Evolutionary conservation across 2,888 invertebrate genomes (phyloP).

Genomic region (Pyrochroa serraticornis): DNA sequence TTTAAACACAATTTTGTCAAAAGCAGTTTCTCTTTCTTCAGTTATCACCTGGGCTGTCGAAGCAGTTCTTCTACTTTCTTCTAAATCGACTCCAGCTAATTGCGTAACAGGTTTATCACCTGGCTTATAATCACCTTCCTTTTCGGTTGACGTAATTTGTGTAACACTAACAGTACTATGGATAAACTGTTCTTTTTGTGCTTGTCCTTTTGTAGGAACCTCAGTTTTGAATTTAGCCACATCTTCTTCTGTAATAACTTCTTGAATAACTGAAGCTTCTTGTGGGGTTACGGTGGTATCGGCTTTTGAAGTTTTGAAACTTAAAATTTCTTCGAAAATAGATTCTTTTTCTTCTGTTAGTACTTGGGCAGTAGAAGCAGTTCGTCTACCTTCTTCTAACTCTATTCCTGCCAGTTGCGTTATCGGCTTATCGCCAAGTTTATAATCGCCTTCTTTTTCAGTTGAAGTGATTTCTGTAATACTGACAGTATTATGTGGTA

Average conservation of each 20-base stretch:
- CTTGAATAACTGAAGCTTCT: conserved; percentile 39
- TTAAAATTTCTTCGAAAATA: conserved; percentile 40
- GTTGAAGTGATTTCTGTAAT: conserved; percentile 33
- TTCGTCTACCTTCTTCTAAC: conserved; percentile 52
- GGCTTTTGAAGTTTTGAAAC: conserved; percentile 31
- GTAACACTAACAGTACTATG: conserved; percentile 26
- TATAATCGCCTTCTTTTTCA: conserved; percentile 36
- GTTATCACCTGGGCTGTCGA: conserved; percentile 51
- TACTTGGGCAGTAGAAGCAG: conserved; percentile 52
- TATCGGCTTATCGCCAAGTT: conserved; percentile 38
- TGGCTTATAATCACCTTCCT: conserved; percentile 40
- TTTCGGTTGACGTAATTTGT: conserved; percentile 38
- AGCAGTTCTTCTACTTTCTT: conserved; percentile 43
- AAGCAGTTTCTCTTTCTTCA: conserved; percentile 52
- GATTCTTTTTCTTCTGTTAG: conserved; percentile 39
- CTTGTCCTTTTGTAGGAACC: no score
- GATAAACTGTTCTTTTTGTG: conserved; percentile 12
- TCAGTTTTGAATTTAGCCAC: conserved; percentile 26
- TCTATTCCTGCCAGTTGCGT: conserved; percentile 53
- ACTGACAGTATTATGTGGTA: conserved; percentile 42
- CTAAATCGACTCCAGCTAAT: conserved; percentile 47
- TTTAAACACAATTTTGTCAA: conserved; percentile 41
- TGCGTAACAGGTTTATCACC: conserved; percentile 43
- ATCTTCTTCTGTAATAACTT: conserved; percentile 30
- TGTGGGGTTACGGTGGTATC: conserved; percentile 44